Base-by-base conservation (phyloP, 1,140 invertebrate species). In the Campoletis sonorensis region DNA sequence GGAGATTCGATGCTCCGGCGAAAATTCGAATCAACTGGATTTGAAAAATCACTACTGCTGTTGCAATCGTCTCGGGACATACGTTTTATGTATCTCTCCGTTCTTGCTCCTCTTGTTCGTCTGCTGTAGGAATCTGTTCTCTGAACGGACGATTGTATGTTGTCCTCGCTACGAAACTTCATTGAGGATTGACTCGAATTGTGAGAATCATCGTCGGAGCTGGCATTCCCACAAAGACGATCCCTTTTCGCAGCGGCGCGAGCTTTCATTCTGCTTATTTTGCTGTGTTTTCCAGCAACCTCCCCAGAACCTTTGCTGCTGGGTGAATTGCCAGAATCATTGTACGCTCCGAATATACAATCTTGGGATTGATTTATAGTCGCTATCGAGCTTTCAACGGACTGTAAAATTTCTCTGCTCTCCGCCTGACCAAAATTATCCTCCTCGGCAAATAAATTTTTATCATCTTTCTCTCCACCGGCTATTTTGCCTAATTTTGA, bases 71-170 rank as follows among this genome's bases (percentile, higher is more conserved):
- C 95, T 51, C 94, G 93, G 4, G 95, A 96, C 71, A 96, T 90
- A 45, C 96, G 92, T 86, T 96, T 96, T 68, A 96, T 94, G 85
- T 96, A 96, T 40, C 96, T 93, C 88, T 97, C 96, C 70, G 96
- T 97, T 84, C 96, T 92, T 0, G 96, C 95, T 23, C 94, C 94
- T 76, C 96, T 92, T 30, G 94, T 93, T 79, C 91, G 90, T 21
- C 92, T 90, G 80, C 88, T 94, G 51, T 93, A 94, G 33, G 68
- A 40, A 18, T 93, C 93, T 61, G 93, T 94, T 15, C 83, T 84
- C 27, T 78, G 71, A n/a, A 37, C n/a, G 23, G 70, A 80, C 5
- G 82, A 79, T 4, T 18, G 26, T 26, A 94, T 91, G 79, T 93
- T 95, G 84, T 95, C 95, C 78, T 95, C 95, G 87, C 94, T 95